These are phyloP conservation scores for Caerostris extrusa DNA, from an alignment of 1,140 invertebrate species.

Conservation along the genomic window DNA sequence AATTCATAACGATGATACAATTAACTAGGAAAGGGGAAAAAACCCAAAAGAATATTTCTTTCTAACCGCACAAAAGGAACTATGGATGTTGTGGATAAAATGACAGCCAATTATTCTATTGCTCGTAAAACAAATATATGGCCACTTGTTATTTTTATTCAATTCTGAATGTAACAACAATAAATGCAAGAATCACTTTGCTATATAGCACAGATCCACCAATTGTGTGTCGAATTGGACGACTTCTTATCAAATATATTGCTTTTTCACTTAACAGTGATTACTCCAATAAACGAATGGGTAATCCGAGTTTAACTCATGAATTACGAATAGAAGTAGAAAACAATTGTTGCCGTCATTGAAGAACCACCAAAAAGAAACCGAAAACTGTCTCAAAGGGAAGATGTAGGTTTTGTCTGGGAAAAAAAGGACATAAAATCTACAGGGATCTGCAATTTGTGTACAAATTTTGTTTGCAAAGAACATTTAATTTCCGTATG, in stretches of 20 bases:
- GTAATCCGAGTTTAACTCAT: background rate
- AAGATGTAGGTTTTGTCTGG: no score
- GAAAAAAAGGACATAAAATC: no score
- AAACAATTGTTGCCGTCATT: background rate
- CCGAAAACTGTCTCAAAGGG: background rate
- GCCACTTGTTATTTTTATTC: constrained; percentile 79
- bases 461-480: no score
- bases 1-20: no score
- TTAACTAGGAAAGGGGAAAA: no score
- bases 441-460: no score
- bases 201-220: background rate
- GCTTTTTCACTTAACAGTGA: constrained; percentile 16
- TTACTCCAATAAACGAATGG: background rate
- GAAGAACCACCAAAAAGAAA: background rate
- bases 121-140: constrained; percentile 80
- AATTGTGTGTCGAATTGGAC: background rate
- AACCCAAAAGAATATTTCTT: no score
- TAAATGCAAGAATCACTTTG: constrained; percentile 71
- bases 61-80: no score
- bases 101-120: constrained; percentile 79
- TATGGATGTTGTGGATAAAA: no score
- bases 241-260: constrained; percentile 36
- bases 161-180: constrained; percentile 73
- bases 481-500: no score
- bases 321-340: background rate